These are phyloP conservation scores for Lacanobia oleracea DNA, from an alignment of 2,888 invertebrate species.

Conservation along the genomic window DNA sequence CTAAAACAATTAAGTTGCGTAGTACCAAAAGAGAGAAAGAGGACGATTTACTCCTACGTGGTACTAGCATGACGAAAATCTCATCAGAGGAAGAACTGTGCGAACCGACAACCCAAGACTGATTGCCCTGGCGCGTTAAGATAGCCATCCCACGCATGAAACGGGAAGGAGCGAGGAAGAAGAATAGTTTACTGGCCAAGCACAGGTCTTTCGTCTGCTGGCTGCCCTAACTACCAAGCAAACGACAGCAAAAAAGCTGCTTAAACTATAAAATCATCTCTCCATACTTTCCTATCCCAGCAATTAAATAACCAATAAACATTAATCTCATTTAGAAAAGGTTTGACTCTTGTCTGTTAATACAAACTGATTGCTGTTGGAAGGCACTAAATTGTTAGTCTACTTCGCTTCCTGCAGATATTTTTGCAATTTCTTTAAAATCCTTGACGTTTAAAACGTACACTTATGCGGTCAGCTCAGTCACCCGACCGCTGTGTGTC, in stretches of 20 bases:
- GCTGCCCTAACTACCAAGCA: no score
- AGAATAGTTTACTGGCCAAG: neutral
- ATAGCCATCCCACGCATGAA: neutral
- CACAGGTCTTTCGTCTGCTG: neutral
- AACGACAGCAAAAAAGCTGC: no score
- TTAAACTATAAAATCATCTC: neutral
- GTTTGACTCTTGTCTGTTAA: no score
- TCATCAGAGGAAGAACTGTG: neutral
- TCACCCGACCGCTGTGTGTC: conserved; percentile 29
- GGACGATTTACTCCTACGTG: neutral
- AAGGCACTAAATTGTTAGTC: neutral
- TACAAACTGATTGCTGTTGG: neutral
- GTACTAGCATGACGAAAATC: neutral
- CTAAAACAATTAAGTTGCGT: neutral
- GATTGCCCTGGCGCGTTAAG: neutral
- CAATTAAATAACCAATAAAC: no score
- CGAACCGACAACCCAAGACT: neutral
- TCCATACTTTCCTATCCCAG: no score
- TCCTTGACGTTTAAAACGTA: neutral
- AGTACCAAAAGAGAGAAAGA: neutral
- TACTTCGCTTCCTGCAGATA: neutral
- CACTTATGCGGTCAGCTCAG: conserved; percentile 27
- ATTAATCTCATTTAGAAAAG: no score
- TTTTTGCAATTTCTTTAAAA: neutral
- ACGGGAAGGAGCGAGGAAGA: neutral